phyloP scores from a whole-genome alignment of 2,113 vertebrate genomes.

The Chlorocebus sabaeus region DNA sequence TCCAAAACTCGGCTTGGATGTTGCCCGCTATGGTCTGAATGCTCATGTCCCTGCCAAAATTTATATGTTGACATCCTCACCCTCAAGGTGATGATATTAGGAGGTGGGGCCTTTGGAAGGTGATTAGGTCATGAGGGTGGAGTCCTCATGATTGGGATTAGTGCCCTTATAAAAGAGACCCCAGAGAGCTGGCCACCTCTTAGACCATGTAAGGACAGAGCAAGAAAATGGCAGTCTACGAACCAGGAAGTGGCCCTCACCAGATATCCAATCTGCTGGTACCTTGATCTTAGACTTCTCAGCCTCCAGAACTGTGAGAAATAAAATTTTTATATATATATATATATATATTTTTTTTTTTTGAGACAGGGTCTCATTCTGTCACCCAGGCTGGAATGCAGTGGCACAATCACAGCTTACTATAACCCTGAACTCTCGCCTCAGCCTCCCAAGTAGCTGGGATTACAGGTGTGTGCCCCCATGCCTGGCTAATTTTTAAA shows the following conservation, averaged over 20 bases:
- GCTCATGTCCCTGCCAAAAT: background rate
- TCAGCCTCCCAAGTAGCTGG: too few relatives aligned
- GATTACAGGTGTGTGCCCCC: too few relatives aligned
- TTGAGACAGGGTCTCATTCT: too few relatives aligned
- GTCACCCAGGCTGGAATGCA: too few relatives aligned
- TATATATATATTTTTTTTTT: too few relatives aligned
- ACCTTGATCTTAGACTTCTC: background rate
- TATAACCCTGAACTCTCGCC: too few relatives aligned
- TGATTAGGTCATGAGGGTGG: background rate
- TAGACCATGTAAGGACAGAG: background rate
- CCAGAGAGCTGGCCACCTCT: background rate
- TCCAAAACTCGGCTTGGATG: background rate
- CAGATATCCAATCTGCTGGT: background rate
- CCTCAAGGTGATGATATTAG: background rate
- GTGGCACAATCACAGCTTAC: too few relatives aligned
- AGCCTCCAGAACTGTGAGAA: background rate
- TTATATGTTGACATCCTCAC: background rate
- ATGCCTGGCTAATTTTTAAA: too few relatives aligned
- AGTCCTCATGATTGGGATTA: background rate
- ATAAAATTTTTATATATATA: background rate
- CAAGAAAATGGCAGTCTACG: background rate
- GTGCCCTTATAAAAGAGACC: background rate
- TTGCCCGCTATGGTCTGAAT: background rate
- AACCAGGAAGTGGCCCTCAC: background rate
- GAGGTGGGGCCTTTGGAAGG: background rate